These are phyloP conservation scores for Pangasius mekongensis DNA, from an alignment of 2,797 vertebrate genomes.

Conservation along the genomic window DNA sequence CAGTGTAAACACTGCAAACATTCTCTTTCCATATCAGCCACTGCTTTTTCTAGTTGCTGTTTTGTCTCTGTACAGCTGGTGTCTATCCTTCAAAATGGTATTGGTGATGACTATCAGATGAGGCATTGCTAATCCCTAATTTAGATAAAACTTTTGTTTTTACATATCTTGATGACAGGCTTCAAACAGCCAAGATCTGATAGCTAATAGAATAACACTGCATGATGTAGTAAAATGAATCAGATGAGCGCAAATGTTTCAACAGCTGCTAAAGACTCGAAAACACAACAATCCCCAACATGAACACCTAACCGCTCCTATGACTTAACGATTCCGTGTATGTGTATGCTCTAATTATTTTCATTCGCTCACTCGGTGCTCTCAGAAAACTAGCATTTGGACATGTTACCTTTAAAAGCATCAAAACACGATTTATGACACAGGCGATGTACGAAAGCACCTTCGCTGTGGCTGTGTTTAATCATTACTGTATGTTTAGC, in stretches of 20 bases:
- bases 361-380: neutral
- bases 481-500: slow-evolving; percentile 21
- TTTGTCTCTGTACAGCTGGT: neutral
- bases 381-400: neutral
- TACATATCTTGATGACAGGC: neutral
- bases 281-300: neutral
- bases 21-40: neutral
- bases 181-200: neutral
- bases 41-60: neutral
- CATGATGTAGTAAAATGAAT: neutral
- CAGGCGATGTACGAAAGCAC: neutral
- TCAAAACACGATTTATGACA: neutral
- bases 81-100: neutral
- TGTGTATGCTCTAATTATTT: too few species aligned
- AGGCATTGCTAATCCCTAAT: neutral
- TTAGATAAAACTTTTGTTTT: neutral
- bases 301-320: neutral
- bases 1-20: neutral
- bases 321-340: neutral
- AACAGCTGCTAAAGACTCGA: neutral
- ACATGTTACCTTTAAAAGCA: neutral
- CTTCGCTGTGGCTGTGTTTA: neutral
- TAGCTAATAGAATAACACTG: neutral
- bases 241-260: neutral
- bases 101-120: neutral